Conservation (phyloP, 1,140 invertebrate genomes). For the Sweltsa coloradensis region DNA sequence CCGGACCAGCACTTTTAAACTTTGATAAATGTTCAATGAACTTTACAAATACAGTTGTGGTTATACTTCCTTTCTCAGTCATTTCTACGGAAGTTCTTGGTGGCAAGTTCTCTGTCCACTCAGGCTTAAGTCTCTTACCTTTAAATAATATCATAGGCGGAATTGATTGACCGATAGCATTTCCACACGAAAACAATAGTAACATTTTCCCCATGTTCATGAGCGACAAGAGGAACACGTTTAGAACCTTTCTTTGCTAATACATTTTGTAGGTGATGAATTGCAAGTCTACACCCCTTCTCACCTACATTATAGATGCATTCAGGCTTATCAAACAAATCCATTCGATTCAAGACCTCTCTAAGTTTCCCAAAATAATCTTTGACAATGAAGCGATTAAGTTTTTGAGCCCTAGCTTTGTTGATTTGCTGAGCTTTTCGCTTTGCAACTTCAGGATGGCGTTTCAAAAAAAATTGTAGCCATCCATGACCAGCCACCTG, state of each 20-base stretch:
- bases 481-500: no score
- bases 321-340: no score
- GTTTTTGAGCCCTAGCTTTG: no score
- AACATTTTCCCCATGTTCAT: conserved; percentile 29
- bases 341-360: no score
- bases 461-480: no score
- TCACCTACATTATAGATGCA: conserved; percentile 30
- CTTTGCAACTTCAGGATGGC: no score
- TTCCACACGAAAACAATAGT: conserved; percentile 28
- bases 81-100: conserved; percentile 20
- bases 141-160: conserved; percentile 30
- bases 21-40: conserved; percentile 25
- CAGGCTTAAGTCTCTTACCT: conserved; percentile 23
- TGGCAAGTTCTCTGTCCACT: conserved; percentile 25
- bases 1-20: conserved; percentile 21
- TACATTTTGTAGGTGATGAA: conserved; percentile 27
- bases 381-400: no score
- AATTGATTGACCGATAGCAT: conserved; percentile 24
- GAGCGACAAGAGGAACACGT: conserved; percentile 26
- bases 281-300: conserved; percentile 26
- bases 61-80: conserved; percentile 28
- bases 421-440: no score
- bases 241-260: conserved; percentile 25
- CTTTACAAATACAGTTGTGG: conserved; percentile 22
- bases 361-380: no score